Conservation (phyloP, 2,797 vertebrate species). For the Hydrolagus colliei region DNA sequence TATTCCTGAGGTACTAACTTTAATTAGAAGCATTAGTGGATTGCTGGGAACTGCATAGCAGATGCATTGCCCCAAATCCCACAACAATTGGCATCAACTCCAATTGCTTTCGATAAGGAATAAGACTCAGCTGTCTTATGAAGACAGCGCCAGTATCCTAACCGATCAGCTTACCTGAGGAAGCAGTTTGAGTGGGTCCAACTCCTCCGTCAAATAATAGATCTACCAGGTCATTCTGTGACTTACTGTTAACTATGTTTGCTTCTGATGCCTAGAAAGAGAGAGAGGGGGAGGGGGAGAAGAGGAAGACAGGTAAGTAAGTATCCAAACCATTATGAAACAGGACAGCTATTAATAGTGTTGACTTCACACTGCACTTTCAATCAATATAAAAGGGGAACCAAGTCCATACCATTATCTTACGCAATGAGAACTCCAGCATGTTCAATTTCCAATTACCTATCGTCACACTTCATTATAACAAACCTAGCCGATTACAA, state of each 20-base stretch:
- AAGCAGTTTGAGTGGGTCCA: slow-evolving; percentile 51
- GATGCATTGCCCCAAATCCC: not conserved
- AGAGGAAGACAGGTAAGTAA: slow-evolving; percentile 4
- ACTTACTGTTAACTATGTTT: slow-evolving; percentile 56
- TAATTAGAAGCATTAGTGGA: slow-evolving; percentile 3
- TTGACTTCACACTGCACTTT: not conserved
- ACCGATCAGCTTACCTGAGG: slow-evolving; percentile 58
- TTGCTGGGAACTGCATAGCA: slow-evolving; percentile 15
- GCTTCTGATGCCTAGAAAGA: slow-evolving; percentile 63
- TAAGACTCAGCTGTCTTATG: slow-evolving; percentile 16
- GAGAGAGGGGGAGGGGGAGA: slow-evolving; percentile 34
- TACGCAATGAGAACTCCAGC: not conserved
- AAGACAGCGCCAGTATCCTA: slow-evolving; percentile 5
- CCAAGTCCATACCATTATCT: not conserved
- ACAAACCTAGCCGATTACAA: no score
- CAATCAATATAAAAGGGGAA: not conserved
- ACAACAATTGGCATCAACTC: slow-evolving; percentile 7
- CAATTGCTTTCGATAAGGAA: slow-evolving; percentile 27
- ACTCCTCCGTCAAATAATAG: slow-evolving; percentile 69
- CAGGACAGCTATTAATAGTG: not conserved
- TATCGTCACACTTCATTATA: no score
- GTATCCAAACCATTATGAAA: not conserved
- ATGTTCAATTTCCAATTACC: no score
- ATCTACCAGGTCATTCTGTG: slow-evolving; percentile 70
- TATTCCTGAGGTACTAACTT: slow-evolving; percentile 5